These are phyloP conservation scores for Melinopterus prodromus DNA, from an alignment of 2,888 invertebrate genomes.

Conservation along the genomic window DNA sequence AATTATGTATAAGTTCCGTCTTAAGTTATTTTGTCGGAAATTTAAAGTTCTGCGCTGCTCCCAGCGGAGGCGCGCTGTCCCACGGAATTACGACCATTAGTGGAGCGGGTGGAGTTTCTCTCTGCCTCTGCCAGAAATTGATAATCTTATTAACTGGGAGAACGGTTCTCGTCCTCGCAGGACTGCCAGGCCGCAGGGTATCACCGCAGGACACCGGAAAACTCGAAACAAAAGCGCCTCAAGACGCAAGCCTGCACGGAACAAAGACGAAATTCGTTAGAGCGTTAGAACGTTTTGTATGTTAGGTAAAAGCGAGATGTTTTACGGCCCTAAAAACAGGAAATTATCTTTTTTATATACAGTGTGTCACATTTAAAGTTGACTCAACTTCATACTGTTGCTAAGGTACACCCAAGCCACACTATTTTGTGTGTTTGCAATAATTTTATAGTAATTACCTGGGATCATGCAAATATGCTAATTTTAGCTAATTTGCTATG, in stretches of 20 bases:
- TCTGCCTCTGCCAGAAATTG: constrained; percentile 28
- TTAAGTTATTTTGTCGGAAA: constrained; percentile 33
- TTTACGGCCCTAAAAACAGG: too few relatives aligned
- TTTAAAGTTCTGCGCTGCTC: constrained; percentile 28
- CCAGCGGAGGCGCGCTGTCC: constrained; percentile 10
- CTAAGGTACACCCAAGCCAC: too few relatives aligned
- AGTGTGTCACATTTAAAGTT: too few relatives aligned
- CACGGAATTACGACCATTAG: constrained; percentile 29
- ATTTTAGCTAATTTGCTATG: too few relatives aligned
- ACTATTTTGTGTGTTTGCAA: too few relatives aligned
- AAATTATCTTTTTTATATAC: too few relatives aligned
- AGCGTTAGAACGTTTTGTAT: too few relatives aligned
- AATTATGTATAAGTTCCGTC: constrained; percentile 34
- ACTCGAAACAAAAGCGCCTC: not conserved
- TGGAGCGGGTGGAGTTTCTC: not conserved
- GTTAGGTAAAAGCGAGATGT: too few relatives aligned
- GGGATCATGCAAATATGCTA: too few relatives aligned
- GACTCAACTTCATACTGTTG: too few relatives aligned
- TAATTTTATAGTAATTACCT: too few relatives aligned
- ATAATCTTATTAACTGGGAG: constrained; percentile 29
- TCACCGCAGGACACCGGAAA: not conserved
- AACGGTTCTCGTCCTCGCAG: not conserved
- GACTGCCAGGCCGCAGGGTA: not conserved
- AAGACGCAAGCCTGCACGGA: not conserved
- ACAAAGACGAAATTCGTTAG: too few relatives aligned